A percentile compares a stretch with the other conserved stretches of the same genome.
Evolutionary conservation across 2,888 invertebrate genomes (phyloP).

Genomic region (Selenia dentaria): DNA sequence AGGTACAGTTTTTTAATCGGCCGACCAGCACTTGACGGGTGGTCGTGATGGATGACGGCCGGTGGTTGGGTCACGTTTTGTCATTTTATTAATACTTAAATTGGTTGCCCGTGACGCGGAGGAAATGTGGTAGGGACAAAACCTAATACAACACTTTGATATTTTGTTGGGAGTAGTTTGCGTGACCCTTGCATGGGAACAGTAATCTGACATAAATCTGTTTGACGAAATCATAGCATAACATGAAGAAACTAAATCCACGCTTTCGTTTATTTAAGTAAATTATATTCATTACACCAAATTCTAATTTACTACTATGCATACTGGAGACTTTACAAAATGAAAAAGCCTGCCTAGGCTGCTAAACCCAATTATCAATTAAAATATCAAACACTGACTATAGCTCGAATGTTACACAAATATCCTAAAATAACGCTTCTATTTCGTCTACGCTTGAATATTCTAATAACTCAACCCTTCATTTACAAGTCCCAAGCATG

Average conservation of each 20-base stretch:
- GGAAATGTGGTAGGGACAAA: constrained; percentile 60
- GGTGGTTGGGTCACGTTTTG: constrained; percentile 75
- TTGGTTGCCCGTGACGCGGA: constrained; percentile 76
- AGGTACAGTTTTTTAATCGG: constrained; percentile 79
- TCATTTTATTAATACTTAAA: constrained; percentile 84
- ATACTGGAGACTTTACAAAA: too few relatives aligned
- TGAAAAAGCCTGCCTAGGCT: too few relatives aligned
- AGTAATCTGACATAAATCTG: too few relatives aligned
- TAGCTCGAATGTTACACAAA: not conserved
- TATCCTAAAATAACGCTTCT: constrained; percentile 21
- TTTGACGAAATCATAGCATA: too few relatives aligned
- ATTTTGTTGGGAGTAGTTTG: constrained; percentile 36
- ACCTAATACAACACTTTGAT: constrained; percentile 45
- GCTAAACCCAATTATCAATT: too few relatives aligned
- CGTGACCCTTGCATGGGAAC: not conserved
- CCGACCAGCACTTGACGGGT: constrained; percentile 75
- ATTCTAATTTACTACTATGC: too few relatives aligned
- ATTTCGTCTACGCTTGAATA: constrained; percentile 26
- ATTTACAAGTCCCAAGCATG: constrained; percentile 49
- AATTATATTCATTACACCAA: too few relatives aligned
- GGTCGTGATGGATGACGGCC: constrained; percentile 76
- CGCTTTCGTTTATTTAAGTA: too few relatives aligned
- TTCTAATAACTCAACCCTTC: constrained; percentile 43
- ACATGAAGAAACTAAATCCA: too few relatives aligned
- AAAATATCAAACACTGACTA: too few relatives aligned